phyloP scores from a whole-genome alignment of 1,140 invertebrate species.

The Eufriesea mexicana region DNA sequence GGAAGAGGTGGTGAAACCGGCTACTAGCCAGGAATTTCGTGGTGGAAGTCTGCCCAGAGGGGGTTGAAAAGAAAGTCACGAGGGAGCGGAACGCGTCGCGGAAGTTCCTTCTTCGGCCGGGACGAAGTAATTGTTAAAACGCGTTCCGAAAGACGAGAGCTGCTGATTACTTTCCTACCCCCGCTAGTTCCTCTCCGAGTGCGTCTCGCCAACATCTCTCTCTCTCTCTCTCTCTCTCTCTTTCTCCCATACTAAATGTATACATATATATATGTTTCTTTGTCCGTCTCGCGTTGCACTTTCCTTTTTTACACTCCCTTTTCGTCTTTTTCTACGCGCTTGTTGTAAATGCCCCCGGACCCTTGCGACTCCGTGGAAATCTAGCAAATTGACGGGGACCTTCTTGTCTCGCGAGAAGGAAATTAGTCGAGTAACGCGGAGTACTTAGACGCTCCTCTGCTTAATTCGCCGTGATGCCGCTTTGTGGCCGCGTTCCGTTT shows the following conservation, averaged over 20 bases:
- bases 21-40: slow-evolving; percentile 67
- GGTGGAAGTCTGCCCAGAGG: slow-evolving; percentile 45
- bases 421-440: slow-evolving; percentile 45
- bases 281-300: no score
- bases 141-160: slow-evolving; percentile 57
- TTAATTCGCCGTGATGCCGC: neutral
- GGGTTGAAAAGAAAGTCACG: slow-evolving; percentile 59
- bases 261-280: no score
- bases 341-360: slow-evolving; percentile 6
- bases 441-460: slow-evolving; percentile 18
- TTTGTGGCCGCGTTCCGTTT: neutral
- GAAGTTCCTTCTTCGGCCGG: slow-evolving; percentile 35
- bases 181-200: neutral
- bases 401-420: slow-evolving; percentile 33
- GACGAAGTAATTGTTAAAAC: slow-evolving; percentile 68
- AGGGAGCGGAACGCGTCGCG: slow-evolving; percentile 47
- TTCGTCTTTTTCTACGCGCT: neutral
- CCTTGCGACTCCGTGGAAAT: slow-evolving; percentile 30
- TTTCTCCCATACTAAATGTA: neutral
- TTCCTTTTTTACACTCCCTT: neutral
- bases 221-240: neutral
- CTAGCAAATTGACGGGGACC: slow-evolving; percentile 44
- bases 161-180: slow-evolving; percentile 60
- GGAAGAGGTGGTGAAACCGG: slow-evolving; percentile 55
- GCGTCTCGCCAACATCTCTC: neutral